phyloP scores from a whole-genome alignment of 2,888 invertebrate species.

The Drosophila gaucha region DNA sequence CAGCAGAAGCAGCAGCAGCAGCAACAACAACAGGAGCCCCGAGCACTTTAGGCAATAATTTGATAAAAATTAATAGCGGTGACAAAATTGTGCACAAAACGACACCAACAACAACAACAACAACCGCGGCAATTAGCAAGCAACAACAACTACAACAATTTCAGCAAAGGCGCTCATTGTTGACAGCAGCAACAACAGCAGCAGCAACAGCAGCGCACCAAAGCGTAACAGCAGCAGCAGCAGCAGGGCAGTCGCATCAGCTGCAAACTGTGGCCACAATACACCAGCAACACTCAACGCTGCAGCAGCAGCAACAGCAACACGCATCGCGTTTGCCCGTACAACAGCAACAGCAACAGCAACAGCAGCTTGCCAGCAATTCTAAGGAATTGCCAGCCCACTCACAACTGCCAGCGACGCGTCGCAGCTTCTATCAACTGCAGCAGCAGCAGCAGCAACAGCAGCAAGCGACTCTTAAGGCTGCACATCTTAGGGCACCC shows the following conservation, averaged over 20 bases:
- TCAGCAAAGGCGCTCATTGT: slow-evolving; percentile 42
- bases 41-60: slow-evolving; percentile 70
- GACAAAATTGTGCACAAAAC: slow-evolving; percentile 75
- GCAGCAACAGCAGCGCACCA: slow-evolving; percentile 43
- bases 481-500: slow-evolving; percentile 75
- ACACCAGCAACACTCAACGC: slow-evolving; percentile 79
- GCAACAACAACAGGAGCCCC: slow-evolving; percentile 44
- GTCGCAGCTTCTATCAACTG: slow-evolving; percentile 71
- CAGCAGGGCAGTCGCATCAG: slow-evolving; percentile 77
- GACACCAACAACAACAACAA: slow-evolving; percentile 30
- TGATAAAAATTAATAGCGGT: slow-evolving; percentile 74
- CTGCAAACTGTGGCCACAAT: slow-evolving; percentile 83
- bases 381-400: slow-evolving; percentile 39
- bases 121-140: slow-evolving; percentile 55
- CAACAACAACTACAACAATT: slow-evolving; percentile 49
- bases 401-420: slow-evolving; percentile 49
- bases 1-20: slow-evolving; percentile 6
- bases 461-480: slow-evolving; percentile 35
- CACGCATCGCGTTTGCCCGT: slow-evolving; percentile 59
- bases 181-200: slow-evolving; percentile 61
- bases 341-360: slow-evolving; percentile 59
- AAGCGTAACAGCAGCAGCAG: slow-evolving; percentile 62
- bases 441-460: slow-evolving; percentile 51
- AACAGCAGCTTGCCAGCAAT: slow-evolving; percentile 45
- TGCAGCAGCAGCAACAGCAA: slow-evolving; percentile 46